These are phyloP conservation scores for Labroides dimidiatus DNA, from an alignment of 2,797 vertebrate species.

Conservation along the genomic window DNA sequence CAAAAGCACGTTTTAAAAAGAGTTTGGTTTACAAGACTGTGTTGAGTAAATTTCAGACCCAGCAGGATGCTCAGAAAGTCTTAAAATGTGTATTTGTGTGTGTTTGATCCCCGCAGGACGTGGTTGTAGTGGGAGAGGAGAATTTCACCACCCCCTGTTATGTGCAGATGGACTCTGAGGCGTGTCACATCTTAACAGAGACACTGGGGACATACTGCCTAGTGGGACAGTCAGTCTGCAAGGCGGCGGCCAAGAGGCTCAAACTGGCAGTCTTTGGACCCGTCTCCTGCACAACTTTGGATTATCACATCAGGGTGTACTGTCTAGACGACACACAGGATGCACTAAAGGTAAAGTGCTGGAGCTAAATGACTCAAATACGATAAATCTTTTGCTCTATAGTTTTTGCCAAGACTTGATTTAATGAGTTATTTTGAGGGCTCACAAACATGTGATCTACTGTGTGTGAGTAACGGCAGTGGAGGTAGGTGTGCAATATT, in stretches of 20 bases:
- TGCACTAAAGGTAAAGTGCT: conserved; percentile 90
- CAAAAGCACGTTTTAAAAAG: no score
- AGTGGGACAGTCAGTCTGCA: conserved; percentile 92
- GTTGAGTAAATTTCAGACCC: no score
- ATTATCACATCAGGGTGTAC: conserved; percentile 96
- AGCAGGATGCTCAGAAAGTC: no score
- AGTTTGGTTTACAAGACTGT: no score
- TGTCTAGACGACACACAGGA: conserved; percentile 98
- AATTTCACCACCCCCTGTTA: conserved; percentile 98
- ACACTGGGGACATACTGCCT: conserved; percentile 94
- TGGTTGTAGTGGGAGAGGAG: conserved; percentile 95
- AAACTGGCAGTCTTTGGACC: conserved; percentile 96
- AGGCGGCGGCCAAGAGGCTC: conserved; percentile 93
- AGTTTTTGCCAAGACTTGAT: background rate
- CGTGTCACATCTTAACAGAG: conserved; percentile 98
- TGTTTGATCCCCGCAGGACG: conserved; percentile 84
- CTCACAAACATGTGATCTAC: background rate
- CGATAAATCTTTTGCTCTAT: no score
- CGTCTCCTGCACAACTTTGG: conserved; percentile 90
- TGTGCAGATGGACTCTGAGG: conserved; percentile 94
- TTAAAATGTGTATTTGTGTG: conserved; percentile 24
- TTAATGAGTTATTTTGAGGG: background rate
- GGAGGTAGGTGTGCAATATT: background rate
- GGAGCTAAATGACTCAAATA: background rate
- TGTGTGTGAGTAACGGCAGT: background rate